phyloP scores from a whole-genome alignment of 2,797 vertebrate genomes.

The Danio choprae region DNA sequence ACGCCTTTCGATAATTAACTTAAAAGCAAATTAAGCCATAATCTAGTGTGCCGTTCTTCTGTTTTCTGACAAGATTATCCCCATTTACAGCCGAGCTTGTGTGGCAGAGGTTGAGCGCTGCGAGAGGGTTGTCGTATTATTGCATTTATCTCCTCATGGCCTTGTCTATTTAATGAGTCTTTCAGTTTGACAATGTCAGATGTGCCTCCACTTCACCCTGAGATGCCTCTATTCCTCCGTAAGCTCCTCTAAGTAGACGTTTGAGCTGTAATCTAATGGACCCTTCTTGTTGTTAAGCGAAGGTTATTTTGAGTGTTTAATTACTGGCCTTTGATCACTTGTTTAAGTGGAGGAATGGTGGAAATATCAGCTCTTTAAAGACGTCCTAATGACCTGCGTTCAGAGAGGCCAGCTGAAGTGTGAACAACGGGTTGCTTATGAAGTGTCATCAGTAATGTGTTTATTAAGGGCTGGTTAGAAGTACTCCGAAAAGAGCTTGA shows the following conservation, averaged over 20 bases:
- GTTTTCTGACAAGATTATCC: slow-evolving; percentile 50
- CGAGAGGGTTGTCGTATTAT: slow-evolving; percentile 35
- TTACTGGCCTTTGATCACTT: slow-evolving; percentile 50
- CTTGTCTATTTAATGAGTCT: slow-evolving; percentile 47
- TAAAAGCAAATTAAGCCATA: slow-evolving; percentile 56
- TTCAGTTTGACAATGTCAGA: slow-evolving; percentile 48
- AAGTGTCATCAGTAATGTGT: slow-evolving; percentile 56
- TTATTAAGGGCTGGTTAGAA: not conserved
- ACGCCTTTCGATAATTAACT: slow-evolving; percentile 54
- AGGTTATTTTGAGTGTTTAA: slow-evolving; percentile 56
- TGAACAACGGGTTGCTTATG: slow-evolving; percentile 49
- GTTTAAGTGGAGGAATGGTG: slow-evolving; percentile 27
- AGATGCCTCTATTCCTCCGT: slow-evolving; percentile 9
- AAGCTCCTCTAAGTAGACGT: slow-evolving; percentile 50
- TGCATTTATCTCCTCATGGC: slow-evolving; percentile 54
- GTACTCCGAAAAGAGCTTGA: not conserved
- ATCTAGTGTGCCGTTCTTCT: slow-evolving; percentile 47
- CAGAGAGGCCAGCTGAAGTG: slow-evolving; percentile 15
- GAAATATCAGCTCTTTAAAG: slow-evolving; percentile 34
- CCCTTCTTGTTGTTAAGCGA: slow-evolving; percentile 53
- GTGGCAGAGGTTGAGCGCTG: slow-evolving; percentile 36
- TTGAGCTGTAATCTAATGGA: slow-evolving; percentile 54
- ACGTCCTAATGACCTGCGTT: slow-evolving; percentile 31
- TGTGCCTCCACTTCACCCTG: slow-evolving; percentile 35
- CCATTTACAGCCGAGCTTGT: not conserved